Evolutionary conservation across 2,113 vertebrate genomes (phyloP).

Genomic region (Coreoperca whiteheadi): DNA sequence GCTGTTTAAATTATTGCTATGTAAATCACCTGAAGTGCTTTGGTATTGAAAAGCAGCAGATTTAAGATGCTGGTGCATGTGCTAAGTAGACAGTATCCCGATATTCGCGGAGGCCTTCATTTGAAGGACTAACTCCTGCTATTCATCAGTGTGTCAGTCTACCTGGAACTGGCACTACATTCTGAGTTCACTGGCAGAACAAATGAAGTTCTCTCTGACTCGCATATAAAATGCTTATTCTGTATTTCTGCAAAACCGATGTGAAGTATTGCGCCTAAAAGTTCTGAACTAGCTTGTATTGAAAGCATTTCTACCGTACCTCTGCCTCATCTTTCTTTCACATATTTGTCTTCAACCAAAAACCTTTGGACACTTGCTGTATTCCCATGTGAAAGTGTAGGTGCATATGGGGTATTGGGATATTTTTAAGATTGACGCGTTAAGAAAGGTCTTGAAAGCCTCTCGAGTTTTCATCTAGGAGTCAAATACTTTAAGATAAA

Average conservation of each 20-base stretch:
- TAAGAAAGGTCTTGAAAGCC: neutral
- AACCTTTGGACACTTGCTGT: neutral
- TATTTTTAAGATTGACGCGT: neutral
- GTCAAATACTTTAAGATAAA: neutral
- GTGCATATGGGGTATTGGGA: neutral
- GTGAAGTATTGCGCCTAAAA: neutral
- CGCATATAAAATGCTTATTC: conserved; percentile 63
- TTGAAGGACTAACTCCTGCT: conserved; percentile 61
- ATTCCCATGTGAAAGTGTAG: neutral
- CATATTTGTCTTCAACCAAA: neutral
- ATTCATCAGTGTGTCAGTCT: conserved; percentile 75
- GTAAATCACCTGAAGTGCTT: conserved; percentile 83
- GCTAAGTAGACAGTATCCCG: conserved; percentile 81
- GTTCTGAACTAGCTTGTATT: neutral
- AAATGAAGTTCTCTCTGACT: conserved; percentile 65
- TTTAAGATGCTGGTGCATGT: conserved; percentile 80
- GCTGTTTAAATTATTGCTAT: conserved; percentile 83
- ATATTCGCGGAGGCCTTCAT: conserved; percentile 71
- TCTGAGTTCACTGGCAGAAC: conserved; percentile 56
- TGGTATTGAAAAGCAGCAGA: conserved; percentile 80
- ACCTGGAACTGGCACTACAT: conserved; percentile 50
- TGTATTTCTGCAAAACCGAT: conserved; percentile 55
- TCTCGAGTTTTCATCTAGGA: neutral
- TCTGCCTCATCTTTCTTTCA: neutral
- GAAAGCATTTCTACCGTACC: neutral